These are phyloP conservation scores for Struthidea cinerea DNA, from an alignment of 2,113 vertebrate genomes.

Conservation along the genomic window DNA sequence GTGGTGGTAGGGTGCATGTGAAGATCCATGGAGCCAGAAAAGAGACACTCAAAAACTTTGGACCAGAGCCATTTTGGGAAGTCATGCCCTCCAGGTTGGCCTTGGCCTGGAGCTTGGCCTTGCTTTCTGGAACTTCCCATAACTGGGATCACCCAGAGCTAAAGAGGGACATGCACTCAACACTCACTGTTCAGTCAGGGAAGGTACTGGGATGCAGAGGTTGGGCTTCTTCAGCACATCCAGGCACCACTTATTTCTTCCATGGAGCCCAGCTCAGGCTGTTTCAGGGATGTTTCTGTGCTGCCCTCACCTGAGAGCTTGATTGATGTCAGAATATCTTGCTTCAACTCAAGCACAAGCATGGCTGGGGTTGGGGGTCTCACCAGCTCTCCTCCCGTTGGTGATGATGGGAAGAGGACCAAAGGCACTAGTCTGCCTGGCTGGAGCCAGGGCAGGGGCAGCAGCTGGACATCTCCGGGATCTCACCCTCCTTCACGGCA, in stretches of 20 bases:
- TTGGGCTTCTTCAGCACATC: not conserved
- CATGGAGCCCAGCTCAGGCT: not conserved
- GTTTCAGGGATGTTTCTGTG: not conserved
- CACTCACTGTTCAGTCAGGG: not conserved
- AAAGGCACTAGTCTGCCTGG: not conserved
- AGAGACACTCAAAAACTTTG: not conserved
- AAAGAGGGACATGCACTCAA: accelerated
- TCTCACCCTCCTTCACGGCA: not conserved
- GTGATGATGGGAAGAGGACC: not conserved
- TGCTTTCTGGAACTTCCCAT: not conserved
- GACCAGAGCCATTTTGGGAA: not conserved
- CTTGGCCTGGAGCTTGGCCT: not conserved
- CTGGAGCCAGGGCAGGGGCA: not conserved
- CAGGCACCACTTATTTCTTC: not conserved
- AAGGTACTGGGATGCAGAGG: not conserved
- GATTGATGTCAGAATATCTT: not conserved
- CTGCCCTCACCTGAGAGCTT: not conserved
- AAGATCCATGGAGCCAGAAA: not conserved
- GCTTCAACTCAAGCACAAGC: not conserved
- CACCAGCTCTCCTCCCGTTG: not conserved
- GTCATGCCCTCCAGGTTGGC: not conserved
- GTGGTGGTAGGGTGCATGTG: accelerated
- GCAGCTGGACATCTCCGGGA: not conserved
- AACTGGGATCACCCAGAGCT: not conserved
- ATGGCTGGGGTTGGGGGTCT: not conserved